Conservation (phyloP, 2,113 vertebrate species). For the Protomyctophum bolini region DNA sequence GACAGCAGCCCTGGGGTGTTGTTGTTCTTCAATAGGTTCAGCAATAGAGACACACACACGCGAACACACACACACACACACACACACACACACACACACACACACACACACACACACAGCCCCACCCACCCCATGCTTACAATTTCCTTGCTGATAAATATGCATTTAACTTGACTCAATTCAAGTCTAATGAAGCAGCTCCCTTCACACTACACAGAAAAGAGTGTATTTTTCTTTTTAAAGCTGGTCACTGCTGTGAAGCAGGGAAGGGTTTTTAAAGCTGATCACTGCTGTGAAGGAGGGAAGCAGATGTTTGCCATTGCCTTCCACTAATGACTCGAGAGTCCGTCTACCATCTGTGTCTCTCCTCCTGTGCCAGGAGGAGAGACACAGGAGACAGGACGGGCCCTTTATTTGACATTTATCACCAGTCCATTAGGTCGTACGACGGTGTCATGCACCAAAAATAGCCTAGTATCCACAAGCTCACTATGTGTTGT, state of each 20-base stretch:
- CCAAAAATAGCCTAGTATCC: no score
- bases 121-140: background rate
- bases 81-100: background rate
- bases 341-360: slow-evolving; percentile 35
- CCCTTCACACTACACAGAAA: background rate
- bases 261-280: slow-evolving; percentile 6
- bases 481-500: no score
- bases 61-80: no score
- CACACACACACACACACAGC: background rate
- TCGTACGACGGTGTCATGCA: no score
- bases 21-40: no score
- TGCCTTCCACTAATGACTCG: slow-evolving; percentile 37
- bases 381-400: background rate
- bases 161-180: no score
- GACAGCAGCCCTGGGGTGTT: no score
- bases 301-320: slow-evolving; percentile 16
- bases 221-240: background rate
- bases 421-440: slow-evolving; percentile 45
- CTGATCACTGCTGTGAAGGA: slow-evolving; percentile 18
- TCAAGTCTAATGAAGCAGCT: no score
- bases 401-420: slow-evolving; percentile 24
- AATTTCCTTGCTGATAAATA: background rate
- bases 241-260: slow-evolving; percentile 5
- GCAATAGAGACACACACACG: no score
- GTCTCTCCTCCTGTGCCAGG: slow-evolving; percentile 37